Percentiles rank a stretch among this genome's conserved stretches.
phyloP scores from a whole-genome alignment of 2,797 vertebrate genomes.

The Xyrichtys novacula region DNA sequence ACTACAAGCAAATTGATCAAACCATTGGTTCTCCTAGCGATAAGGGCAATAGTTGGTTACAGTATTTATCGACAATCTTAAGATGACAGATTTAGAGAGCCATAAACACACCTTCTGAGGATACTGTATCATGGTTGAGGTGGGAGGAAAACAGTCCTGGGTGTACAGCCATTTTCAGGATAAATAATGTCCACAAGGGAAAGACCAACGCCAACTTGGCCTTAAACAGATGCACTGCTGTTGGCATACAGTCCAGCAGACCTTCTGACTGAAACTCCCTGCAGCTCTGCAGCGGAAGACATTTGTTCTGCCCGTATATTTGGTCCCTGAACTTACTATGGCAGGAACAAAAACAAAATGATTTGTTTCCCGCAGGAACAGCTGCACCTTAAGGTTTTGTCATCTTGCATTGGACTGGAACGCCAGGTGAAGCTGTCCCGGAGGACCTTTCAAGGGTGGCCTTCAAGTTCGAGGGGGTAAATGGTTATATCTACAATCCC shows the following conservation, averaged over 20 bases:
- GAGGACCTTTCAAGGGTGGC: slow-evolving; percentile 11
- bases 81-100: slow-evolving; percentile 77
- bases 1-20: slow-evolving; percentile 2
- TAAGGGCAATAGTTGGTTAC: slow-evolving; percentile 52
- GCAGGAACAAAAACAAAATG: slow-evolving; percentile 56
- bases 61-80: slow-evolving; percentile 58
- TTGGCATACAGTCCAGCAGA: slow-evolving; percentile 39
- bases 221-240: slow-evolving; percentile 49
- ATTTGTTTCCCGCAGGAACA: slow-evolving; percentile 48
- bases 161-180: slow-evolving; percentile 49
- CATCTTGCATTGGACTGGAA: slow-evolving; percentile 33
- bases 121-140: slow-evolving; percentile 47
- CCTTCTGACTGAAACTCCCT: slow-evolving; percentile 52
- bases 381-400: slow-evolving; percentile 45
- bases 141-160: slow-evolving; percentile 43
- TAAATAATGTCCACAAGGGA: slow-evolving; percentile 69
- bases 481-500: too few relatives aligned
- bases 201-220: slow-evolving; percentile 57
- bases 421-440: slow-evolving; percentile 20
- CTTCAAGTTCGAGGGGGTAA: slow-evolving; percentile 12
- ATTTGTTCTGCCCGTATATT: slow-evolving; percentile 63
- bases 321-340: slow-evolving; percentile 43
- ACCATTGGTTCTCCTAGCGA: slow-evolving; percentile 24
- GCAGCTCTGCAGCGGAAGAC: slow-evolving; percentile 59
- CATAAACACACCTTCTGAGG: slow-evolving; percentile 71